Evolutionary conservation across 2,113 vertebrate species (phyloP).

Genomic region (Globicephala melas): DNA sequence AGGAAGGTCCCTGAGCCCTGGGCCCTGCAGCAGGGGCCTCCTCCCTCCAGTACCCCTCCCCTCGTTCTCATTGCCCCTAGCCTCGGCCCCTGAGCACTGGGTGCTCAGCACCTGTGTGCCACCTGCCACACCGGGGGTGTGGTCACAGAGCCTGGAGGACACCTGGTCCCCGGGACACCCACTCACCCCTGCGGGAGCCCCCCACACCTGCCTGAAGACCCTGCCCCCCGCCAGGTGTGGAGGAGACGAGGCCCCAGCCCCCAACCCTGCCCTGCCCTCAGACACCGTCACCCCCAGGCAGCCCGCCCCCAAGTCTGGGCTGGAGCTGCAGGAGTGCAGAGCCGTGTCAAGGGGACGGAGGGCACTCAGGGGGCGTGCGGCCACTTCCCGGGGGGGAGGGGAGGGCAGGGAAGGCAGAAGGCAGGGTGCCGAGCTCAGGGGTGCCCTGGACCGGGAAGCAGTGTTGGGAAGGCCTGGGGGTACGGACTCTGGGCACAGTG

Average conservation of each 20-base stretch:
- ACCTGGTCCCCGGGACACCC: background rate
- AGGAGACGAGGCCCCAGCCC: background rate
- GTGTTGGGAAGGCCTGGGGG: background rate
- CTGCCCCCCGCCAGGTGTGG: background rate
- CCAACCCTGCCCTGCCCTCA: no score
- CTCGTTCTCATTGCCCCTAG: background rate
- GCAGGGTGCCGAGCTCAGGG: background rate
- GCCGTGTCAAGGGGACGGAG: rapidly evolving
- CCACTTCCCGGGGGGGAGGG: background rate
- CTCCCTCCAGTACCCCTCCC: background rate
- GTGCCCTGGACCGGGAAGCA: background rate
- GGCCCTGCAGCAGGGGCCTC: background rate
- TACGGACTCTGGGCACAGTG: rapidly evolving
- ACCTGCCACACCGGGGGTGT: background rate
- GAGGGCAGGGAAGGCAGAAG: rapidly evolving
- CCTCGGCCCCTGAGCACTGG: background rate
- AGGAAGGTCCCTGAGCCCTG: background rate
- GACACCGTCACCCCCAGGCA: rapidly evolving
- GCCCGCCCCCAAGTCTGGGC: rapidly evolving
- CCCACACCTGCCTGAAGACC: background rate
- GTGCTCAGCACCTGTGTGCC: background rate
- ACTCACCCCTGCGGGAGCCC: rapidly evolving
- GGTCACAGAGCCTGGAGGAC: background rate
- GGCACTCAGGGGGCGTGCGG: rapidly evolving
- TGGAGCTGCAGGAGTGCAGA: background rate